A percentile compares a stretch with the other conserved stretches of the same genome.
These are phyloP conservation scores for Tinamus major DNA, from an alignment of 2,797 vertebrate species.

Conservation along the genomic window DNA sequence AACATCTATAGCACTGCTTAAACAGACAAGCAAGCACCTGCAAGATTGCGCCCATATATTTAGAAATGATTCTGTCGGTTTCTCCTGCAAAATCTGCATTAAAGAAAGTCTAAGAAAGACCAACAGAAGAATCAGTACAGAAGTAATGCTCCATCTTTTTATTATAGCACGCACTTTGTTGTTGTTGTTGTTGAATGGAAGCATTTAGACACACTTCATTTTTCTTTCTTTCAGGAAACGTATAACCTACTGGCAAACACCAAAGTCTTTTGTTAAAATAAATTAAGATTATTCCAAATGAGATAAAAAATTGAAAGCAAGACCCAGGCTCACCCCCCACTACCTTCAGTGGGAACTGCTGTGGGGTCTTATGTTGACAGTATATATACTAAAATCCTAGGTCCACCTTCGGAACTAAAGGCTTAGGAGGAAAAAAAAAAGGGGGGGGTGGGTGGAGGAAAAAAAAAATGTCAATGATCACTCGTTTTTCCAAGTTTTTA, in stretches of 20 bases:
- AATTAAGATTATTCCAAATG: not conserved
- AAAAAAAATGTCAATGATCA: not conserved
- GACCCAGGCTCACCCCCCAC: not conserved
- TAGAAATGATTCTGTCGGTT: not conserved
- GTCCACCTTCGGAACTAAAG: not conserved
- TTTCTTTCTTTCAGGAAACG: not conserved
- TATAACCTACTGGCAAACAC: not conserved
- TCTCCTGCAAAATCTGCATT: not conserved
- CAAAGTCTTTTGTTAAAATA: not conserved
- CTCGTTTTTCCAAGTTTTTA: not conserved
- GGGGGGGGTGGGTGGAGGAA: too few species aligned
- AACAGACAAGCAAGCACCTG: not conserved
- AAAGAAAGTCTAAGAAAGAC: not conserved
- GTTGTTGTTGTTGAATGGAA: not conserved
- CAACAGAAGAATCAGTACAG: rapidly evolving
- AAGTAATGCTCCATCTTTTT: not conserved
- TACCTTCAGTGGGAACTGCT: not conserved
- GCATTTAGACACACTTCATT: not conserved
- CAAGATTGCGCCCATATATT: rapidly evolving
- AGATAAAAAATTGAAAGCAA: rapidly evolving
- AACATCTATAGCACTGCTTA: not conserved
- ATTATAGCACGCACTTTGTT: not conserved
- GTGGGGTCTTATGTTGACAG: not conserved
- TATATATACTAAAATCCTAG: not conserved
- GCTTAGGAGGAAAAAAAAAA: not conserved